These are phyloP conservation scores for Acropora yongei DNA, from an alignment of 64 coral and sea anemone genomes.

Conservation along the genomic window DNA sequence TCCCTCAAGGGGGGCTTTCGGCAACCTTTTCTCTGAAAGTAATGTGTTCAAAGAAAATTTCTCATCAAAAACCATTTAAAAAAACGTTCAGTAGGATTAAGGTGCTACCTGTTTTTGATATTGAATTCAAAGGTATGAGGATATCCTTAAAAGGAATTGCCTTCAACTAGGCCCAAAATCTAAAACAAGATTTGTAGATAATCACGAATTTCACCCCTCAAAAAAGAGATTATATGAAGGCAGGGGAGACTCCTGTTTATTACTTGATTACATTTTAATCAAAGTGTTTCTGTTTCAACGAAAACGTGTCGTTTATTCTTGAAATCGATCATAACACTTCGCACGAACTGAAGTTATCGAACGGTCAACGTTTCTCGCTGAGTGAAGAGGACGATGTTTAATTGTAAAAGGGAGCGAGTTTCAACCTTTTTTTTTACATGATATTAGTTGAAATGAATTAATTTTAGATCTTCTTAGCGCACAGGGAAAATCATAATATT, in stretches of 20 bases:
- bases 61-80: not conserved
- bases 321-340: not conserved
- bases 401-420: not conserved
- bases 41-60: not conserved
- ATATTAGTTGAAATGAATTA: not conserved
- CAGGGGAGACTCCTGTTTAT: not conserved
- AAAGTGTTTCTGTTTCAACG: not conserved
- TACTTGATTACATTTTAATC: not conserved
- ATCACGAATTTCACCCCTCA: not conserved
- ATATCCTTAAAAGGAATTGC: not conserved
- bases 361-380: not conserved
- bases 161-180: not conserved
- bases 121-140: not conserved
- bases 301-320: constrained; percentile 11
- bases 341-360: not conserved
- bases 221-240: no score
- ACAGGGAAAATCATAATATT: not conserved
- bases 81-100: not conserved
- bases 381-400: not conserved
- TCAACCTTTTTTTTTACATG: not conserved
- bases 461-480: not conserved
- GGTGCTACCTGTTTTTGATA: not conserved
- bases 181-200: constrained; percentile 2
- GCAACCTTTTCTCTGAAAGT: not conserved
- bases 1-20: not conserved